phyloP scores from a whole-genome alignment of 2,888 invertebrate genomes.

The Epinotia brunnichana region DNA sequence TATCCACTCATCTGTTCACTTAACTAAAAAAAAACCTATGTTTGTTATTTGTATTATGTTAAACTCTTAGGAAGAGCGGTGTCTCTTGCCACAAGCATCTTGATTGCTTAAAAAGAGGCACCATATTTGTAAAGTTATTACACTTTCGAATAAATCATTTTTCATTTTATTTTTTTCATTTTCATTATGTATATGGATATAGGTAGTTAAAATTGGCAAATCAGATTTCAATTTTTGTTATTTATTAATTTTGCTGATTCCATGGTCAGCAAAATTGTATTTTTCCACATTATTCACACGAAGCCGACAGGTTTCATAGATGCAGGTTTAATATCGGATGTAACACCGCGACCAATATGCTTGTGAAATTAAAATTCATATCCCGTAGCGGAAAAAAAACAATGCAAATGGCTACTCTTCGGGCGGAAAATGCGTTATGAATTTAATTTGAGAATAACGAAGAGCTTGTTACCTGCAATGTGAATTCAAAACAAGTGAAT shows the following conservation, averaged over 20 bases:
- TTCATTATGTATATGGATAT: not conserved
- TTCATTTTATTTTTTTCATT: too few species aligned
- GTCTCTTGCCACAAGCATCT: too few species aligned
- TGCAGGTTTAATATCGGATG: slow-evolving; percentile 13
- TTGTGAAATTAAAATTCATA: slow-evolving; percentile 25
- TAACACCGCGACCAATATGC: slow-evolving; percentile 13
- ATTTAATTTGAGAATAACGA: slow-evolving; percentile 1
- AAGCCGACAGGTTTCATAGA: not conserved
- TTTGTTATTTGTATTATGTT: too few species aligned
- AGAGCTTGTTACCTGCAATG: not conserved
- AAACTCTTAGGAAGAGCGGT: too few species aligned
- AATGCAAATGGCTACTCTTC: slow-evolving; percentile 9
- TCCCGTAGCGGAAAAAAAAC: slow-evolving; percentile 20
- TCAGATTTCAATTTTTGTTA: too few species aligned
- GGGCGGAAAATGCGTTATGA: slow-evolving; percentile 1
- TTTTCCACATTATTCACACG: slow-evolving; percentile 5
- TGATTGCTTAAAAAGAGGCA: too few species aligned
- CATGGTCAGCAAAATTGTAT: not conserved
- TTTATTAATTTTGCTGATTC: too few species aligned
- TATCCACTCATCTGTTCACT: too few species aligned
- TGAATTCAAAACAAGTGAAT: too few species aligned
- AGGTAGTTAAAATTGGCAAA: not conserved
- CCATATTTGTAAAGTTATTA: too few species aligned
- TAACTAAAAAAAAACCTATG: too few species aligned
- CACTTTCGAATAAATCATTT: too few species aligned